Evolutionary conservation across 2,888 invertebrate genomes (phyloP).

Genomic region (Chymomyza caudatula): DNA sequence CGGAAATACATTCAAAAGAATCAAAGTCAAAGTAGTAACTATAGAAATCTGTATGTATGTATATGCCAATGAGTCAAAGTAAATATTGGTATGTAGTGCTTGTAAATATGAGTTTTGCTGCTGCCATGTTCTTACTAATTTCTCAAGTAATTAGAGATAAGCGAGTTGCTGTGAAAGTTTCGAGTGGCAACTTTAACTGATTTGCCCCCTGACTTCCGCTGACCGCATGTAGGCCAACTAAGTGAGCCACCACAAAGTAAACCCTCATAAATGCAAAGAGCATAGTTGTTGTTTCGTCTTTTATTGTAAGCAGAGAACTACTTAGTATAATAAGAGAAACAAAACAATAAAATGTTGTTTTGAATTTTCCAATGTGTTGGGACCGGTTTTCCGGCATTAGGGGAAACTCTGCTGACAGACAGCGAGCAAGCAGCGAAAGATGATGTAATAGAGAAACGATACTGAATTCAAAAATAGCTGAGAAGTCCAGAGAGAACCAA

Average conservation of each 20-base stretch:
- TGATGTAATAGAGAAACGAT: constrained; percentile 55
- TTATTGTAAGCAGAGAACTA: neutral
- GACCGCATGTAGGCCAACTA: neutral
- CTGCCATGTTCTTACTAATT: neutral
- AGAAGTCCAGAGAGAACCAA: neutral
- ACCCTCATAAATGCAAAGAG: neutral
- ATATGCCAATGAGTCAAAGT: neutral
- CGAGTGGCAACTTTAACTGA: neutral
- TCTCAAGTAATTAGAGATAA: neutral
- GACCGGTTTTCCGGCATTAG: constrained; percentile 33
- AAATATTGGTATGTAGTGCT: neutral
- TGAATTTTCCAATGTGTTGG: neutral
- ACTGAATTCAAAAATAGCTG: constrained; percentile 54
- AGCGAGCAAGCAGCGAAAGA: constrained; percentile 42
- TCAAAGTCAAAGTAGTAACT: neutral
- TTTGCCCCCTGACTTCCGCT: too few relatives aligned
- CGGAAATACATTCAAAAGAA: neutral
- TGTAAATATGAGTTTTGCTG: neutral
- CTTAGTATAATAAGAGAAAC: neutral
- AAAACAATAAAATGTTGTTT: constrained; percentile 2
- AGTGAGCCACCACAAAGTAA: neutral
- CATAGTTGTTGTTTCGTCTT: too few relatives aligned
- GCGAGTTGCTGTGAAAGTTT: neutral
- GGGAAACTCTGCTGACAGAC: constrained; percentile 2
- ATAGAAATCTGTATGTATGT: neutral